A percentile compares a stretch with the other conserved stretches of the same genome.
Evolutionary conservation across 2,113 vertebrate species (phyloP).

Genomic region (Trogon melanurus): DNA sequence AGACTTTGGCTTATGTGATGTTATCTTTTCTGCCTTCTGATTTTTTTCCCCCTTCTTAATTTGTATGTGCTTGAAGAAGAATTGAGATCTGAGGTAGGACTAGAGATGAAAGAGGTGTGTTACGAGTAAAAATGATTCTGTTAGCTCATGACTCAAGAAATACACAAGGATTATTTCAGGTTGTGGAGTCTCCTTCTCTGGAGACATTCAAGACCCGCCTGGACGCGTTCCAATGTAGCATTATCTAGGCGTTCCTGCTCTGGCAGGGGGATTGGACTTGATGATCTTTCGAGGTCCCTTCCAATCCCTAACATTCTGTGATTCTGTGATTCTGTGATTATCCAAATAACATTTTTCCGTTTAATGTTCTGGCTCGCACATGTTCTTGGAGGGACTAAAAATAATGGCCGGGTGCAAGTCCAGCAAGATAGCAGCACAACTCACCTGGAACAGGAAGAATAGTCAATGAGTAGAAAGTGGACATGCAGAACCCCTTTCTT

Average conservation of each 20-base stretch:
- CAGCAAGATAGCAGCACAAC: rapidly evolving
- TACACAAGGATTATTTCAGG: neutral
- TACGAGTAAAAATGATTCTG: neutral
- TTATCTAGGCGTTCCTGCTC: too few relatives aligned
- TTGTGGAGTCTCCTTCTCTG: too few relatives aligned
- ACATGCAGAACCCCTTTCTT: neutral
- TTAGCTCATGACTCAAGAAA: neutral
- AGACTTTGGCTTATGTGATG: neutral
- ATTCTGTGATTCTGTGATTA: too few relatives aligned
- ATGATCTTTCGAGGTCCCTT: too few relatives aligned
- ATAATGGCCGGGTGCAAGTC: neutral
- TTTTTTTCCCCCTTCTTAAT: neutral
- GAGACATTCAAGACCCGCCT: too few relatives aligned
- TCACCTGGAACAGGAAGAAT: neutral
- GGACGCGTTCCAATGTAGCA: too few relatives aligned
- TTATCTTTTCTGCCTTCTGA: neutral
- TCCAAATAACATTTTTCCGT: neutral
- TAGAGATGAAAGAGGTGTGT: neutral
- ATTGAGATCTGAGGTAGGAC: neutral
- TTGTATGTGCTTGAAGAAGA: neutral
- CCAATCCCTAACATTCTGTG: too few relatives aligned
- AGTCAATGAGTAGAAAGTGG: neutral
- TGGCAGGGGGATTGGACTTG: too few relatives aligned
- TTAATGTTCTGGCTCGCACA: neutral
- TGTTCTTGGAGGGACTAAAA: neutral